These are phyloP conservation scores for Empis livida DNA, from an alignment of 2,888 invertebrate species.

Conservation along the genomic window DNA sequence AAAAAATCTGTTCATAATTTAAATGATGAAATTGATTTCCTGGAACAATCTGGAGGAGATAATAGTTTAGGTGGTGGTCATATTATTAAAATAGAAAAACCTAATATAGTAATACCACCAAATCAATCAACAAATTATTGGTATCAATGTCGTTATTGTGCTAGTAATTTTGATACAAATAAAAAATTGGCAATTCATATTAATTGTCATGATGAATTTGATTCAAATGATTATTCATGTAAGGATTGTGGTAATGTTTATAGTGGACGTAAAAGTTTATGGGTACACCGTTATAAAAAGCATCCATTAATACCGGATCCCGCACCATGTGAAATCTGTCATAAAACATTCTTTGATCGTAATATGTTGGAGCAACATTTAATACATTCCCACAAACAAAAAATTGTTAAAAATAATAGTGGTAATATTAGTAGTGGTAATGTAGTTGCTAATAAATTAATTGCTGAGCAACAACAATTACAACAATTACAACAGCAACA, in stretches of 20 bases:
- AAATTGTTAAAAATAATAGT: no score
- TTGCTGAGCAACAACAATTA: conserved; percentile 22
- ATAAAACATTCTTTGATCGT: conserved; percentile 34
- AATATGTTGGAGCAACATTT: conserved; percentile 33
- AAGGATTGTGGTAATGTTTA: conserved; percentile 37
- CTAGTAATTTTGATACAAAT: conserved; percentile 35
- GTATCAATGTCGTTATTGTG: conserved; percentile 37
- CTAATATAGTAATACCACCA: conserved; percentile 9
- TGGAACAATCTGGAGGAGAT: neutral
- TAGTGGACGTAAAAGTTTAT: conserved; percentile 34
- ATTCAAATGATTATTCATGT: conserved; percentile 35
- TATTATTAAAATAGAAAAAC: conserved; percentile 2
- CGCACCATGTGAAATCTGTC: conserved; percentile 30
- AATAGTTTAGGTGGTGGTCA: conserved; percentile 2
- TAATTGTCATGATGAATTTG: conserved; percentile 35
- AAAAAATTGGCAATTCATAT: conserved; percentile 36
- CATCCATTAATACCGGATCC: conserved; percentile 35
- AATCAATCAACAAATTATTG: conserved; percentile 22
- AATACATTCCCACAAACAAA: conserved; percentile 12
- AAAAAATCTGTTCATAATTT: conserved; percentile 28
- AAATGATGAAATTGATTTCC: conserved; percentile 10
- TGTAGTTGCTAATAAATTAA: neutral
- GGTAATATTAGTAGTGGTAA: no score
- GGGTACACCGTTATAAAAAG: conserved; percentile 37
- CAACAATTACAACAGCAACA: conserved; percentile 23